Conservation (phyloP, 2,888 invertebrate species). For the Diabrotica balteata region DNA sequence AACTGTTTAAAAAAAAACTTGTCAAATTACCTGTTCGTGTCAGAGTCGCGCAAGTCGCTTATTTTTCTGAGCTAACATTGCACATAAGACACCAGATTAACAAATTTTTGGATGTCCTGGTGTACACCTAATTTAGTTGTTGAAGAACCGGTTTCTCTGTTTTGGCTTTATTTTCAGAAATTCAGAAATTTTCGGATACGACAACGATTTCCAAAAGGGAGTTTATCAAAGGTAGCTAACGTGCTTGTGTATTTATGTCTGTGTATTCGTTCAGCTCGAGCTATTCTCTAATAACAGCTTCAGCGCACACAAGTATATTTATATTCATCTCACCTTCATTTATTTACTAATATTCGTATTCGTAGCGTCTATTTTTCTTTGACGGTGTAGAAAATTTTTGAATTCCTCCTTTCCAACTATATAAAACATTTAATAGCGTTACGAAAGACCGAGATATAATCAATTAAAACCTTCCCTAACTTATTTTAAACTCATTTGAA, state of each 20-base stretch:
- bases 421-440: too few relatives aligned
- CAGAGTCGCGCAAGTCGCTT: too few relatives aligned
- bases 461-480: too few relatives aligned
- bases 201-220: conserved; percentile 69
- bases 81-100: too few relatives aligned
- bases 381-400: too few relatives aligned
- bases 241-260: conserved; percentile 35
- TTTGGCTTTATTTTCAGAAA: conserved; percentile 67
- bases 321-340: not conserved
- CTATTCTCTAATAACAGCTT: conserved; percentile 13
- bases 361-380: too few relatives aligned
- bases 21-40: not conserved
- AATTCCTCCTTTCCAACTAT: too few relatives aligned
- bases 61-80: too few relatives aligned
- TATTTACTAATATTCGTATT: not conserved
- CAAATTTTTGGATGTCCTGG: too few relatives aligned
- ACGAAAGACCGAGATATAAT: too few relatives aligned
- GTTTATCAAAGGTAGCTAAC: conserved; percentile 67
- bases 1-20: not conserved
- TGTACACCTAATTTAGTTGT: conserved; percentile 3
- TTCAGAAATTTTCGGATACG: conserved; percentile 70
- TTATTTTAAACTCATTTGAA: too few relatives aligned
- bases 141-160: conserved; percentile 52
- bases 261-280: conserved; percentile 31
- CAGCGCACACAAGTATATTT: conserved; percentile 3